Percentiles rank a stretch among this genome's conserved stretches.
phyloP scores from a whole-genome alignment of 2,113 vertebrate genomes.

The Tragelaphus scriptus region DNA sequence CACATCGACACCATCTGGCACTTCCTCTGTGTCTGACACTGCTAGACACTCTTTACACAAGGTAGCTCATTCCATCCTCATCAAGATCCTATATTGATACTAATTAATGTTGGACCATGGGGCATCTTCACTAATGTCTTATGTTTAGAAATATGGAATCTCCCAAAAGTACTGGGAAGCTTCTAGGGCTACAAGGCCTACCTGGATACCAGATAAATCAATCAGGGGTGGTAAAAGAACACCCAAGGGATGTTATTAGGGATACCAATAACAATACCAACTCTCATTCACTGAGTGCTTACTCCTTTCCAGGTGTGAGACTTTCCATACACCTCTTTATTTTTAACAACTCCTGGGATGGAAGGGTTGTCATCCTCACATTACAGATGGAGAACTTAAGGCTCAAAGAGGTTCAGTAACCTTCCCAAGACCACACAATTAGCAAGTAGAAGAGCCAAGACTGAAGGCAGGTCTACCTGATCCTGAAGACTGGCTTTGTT shows the following conservation, averaged over 20 bases:
- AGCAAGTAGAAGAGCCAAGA: background rate
- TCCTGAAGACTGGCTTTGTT: background rate
- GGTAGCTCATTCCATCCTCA: background rate
- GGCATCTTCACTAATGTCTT: background rate
- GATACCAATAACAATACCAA: background rate
- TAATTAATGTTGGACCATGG: background rate
- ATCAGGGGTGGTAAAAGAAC: background rate
- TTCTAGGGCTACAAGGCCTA: background rate
- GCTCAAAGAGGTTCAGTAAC: background rate
- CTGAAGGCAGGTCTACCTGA: background rate
- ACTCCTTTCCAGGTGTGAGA: too few relatives aligned
- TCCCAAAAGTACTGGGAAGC: background rate
- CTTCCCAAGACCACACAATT: background rate
- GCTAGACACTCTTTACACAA: background rate
- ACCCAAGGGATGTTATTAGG: background rate
- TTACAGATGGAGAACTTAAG: background rate
- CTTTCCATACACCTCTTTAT: background rate
- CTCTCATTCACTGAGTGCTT: background rate
- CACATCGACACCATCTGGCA: background rate
- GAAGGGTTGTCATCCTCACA: background rate
- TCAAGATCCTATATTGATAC: background rate
- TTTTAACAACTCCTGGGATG: background rate
- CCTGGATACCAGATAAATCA: background rate
- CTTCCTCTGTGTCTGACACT: background rate
- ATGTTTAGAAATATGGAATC: background rate